These are phyloP conservation scores for Neodontobutis hainanensis DNA, from an alignment of 2,113 vertebrate genomes.

Conservation along the genomic window DNA sequence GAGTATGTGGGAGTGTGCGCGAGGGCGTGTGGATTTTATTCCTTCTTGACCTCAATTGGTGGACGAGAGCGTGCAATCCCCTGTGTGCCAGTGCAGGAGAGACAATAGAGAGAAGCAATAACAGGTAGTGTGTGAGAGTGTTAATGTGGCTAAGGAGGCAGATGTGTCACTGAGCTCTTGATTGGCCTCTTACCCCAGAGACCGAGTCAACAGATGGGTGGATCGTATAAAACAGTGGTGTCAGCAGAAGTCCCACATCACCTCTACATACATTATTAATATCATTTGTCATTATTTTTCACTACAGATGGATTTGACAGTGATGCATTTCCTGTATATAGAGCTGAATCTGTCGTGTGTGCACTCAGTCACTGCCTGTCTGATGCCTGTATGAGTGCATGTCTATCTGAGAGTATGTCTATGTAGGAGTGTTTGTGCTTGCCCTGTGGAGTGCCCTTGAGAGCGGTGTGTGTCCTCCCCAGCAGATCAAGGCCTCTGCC, in stretches of 20 bases:
- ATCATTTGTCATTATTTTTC: slow-evolving; percentile 52
- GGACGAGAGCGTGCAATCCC: slow-evolving; percentile 35
- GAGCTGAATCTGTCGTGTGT: slow-evolving; percentile 5
- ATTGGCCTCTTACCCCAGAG: slow-evolving; percentile 72
- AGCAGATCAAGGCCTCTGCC: slow-evolving; percentile 64
- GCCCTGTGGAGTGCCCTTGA: slow-evolving; percentile 57
- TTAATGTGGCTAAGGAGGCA: slow-evolving; percentile 54
- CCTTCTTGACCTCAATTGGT: slow-evolving; percentile 40
- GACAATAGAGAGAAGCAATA: slow-evolving; percentile 20
- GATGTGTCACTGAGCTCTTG: slow-evolving; percentile 74
- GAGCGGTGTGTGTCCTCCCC: slow-evolving; percentile 59
- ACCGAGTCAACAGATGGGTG: slow-evolving; percentile 78
- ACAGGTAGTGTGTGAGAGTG: slow-evolving; percentile 12
- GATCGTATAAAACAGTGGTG: slow-evolving; percentile 60
- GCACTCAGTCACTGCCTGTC: not conserved
- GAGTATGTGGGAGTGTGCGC: slow-evolving; percentile 31
- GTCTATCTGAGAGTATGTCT: slow-evolving; percentile 11
- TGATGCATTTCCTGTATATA: not conserved
- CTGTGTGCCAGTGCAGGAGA: not conserved
- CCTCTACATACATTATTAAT: slow-evolving; percentile 68
- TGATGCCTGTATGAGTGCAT: slow-evolving; percentile 13
- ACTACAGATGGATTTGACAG: slow-evolving; percentile 18
- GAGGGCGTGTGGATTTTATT: slow-evolving; percentile 27
- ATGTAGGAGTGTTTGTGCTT: not conserved
- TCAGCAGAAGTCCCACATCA: slow-evolving; percentile 63